A percentile compares a stretch with the other conserved stretches of the same genome.
These are phyloP conservation scores for Nowickia ferox DNA, from an alignment of 2,888 invertebrate genomes.

Conservation along the genomic window DNA sequence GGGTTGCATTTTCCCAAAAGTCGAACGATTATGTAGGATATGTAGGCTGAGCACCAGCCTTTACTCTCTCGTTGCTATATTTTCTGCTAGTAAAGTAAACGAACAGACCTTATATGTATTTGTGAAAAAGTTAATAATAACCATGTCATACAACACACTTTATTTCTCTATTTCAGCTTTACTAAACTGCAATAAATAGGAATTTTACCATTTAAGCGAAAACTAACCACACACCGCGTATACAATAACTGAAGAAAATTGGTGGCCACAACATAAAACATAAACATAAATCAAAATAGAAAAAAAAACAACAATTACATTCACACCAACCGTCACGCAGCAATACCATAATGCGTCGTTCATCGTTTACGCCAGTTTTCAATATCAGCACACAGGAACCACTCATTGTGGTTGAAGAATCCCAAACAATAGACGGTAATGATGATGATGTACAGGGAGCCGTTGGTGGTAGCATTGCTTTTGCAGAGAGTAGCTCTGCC, in stretches of 20 bases:
- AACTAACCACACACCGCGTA: background rate
- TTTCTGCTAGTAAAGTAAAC: too few species aligned
- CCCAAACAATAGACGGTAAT: slow-evolving; percentile 87
- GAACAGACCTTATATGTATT: too few species aligned
- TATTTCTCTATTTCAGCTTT: slow-evolving; percentile 26
- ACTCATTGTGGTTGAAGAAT: slow-evolving; percentile 92
- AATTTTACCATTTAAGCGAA: slow-evolving; percentile 11
- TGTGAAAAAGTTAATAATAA: too few species aligned
- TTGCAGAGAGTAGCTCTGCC: slow-evolving; percentile 84
- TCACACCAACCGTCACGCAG: slow-evolving; percentile 15
- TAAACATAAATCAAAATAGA: background rate
- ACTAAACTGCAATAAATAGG: background rate
- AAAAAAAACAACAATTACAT: slow-evolving; percentile 1
- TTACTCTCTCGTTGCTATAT: too few species aligned
- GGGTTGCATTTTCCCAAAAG: too few species aligned
- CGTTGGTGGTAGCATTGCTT: slow-evolving; percentile 85
- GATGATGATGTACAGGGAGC: slow-evolving; percentile 86
- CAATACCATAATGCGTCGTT: slow-evolving; percentile 86
- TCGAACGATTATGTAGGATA: too few species aligned
- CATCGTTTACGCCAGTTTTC: slow-evolving; percentile 87
- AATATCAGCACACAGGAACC: slow-evolving; percentile 87
- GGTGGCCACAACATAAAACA: slow-evolving; percentile 15
- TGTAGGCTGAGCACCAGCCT: too few species aligned
- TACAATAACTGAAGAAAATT: background rate
- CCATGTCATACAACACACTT: too few species aligned